Conservation (phyloP, 2,888 invertebrate species). For the Gryllus longicercus region DNA sequence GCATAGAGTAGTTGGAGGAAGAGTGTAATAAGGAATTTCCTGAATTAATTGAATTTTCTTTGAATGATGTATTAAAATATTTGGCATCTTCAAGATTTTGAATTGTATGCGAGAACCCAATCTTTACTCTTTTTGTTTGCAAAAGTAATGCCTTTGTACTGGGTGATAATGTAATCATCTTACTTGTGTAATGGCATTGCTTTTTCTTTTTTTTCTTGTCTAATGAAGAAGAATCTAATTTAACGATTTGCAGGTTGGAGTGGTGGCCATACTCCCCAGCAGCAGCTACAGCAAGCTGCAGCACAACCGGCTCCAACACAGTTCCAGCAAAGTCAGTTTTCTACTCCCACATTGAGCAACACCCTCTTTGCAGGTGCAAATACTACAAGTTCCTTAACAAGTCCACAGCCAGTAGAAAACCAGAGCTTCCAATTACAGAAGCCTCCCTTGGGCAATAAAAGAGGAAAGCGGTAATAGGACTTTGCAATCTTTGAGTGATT, state of each 20-base stretch:
- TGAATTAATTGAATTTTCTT: too few relatives aligned
- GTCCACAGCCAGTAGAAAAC: constrained; percentile 42
- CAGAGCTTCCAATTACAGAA: constrained; percentile 65
- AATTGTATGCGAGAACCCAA: too few relatives aligned
- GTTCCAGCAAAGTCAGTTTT: constrained; percentile 20
- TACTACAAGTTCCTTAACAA: constrained; percentile 33
- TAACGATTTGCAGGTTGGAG: constrained; percentile 29
- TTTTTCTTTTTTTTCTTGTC: background rate
- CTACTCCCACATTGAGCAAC: constrained; percentile 24
- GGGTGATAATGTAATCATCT: background rate
- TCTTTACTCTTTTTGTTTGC: too few relatives aligned
- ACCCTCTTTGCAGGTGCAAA: constrained; percentile 29
- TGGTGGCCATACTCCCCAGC: constrained; percentile 20
- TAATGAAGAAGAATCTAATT: background rate
- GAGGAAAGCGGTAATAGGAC: constrained; percentile 60
- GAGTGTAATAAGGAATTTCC: too few relatives aligned
- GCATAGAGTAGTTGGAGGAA: too few relatives aligned
- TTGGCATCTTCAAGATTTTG: too few relatives aligned
- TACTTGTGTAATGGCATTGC: background rate
- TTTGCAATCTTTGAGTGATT: background rate
- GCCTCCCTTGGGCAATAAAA: constrained; percentile 63
- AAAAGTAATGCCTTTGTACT: background rate
- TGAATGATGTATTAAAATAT: too few relatives aligned
- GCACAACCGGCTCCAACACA: constrained; percentile 19
- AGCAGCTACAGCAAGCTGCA: constrained; percentile 28